Base-by-base conservation (phyloP, 2,888 invertebrate genomes). In the Deladenus siricidicola region DNA sequence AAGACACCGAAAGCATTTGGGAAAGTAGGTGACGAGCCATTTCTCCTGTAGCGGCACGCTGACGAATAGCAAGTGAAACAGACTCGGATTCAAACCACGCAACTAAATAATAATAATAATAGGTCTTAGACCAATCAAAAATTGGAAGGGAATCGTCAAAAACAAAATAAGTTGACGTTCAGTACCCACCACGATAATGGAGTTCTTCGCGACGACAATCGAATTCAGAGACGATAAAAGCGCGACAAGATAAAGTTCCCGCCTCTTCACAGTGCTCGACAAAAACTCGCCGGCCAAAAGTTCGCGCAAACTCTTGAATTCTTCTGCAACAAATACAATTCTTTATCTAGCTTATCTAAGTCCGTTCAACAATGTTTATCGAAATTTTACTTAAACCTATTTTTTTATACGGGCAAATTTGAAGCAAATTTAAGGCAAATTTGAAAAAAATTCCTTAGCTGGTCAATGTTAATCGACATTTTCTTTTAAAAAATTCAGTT, bases 81-180 rank as follows among this genome's bases (percentile, higher is more conserved):
- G 61, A n/a, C 73, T 66, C 17, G 74, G 74, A 19, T 64, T 56
- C 10, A 73, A 60, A 44, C 72, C 73, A 62, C 68, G 69, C 60
- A 70, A 66, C 72, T 70, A 48, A 58, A 67, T n/a, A 39, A 42
- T 21, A n/a, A n/a, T n/a, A n/a, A n/a, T n/a, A n/a, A n/a, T n/a
- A n/a, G n/a, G n/a, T n/a, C n/a, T n/a, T n/a, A n/a, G n/a, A n/a
- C n/a, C n/a, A n/a, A n/a, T n/a, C n/a, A n/a, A n/a, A n/a, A n/a
- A n/a, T n/a, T n/a, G n/a, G n/a, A n/a, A n/a, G n/a, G n/a, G n/a
- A n/a, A n/a, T n/a, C n/a, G n/a, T n/a, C n/a, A n/a, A n/a, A n/a
- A n/a, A n/a, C n/a, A n/a, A n/a, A 48, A 39, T 10, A 8, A 2
- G 19, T 28, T 50, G 29, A 4, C 10, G n/a, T 24, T 0, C 8